Percentiles rank a stretch among this genome's conserved stretches.
These are phyloP conservation scores for Fabriciana adippe DNA, from an alignment of 2,888 invertebrate genomes.

Conservation along the genomic window DNA sequence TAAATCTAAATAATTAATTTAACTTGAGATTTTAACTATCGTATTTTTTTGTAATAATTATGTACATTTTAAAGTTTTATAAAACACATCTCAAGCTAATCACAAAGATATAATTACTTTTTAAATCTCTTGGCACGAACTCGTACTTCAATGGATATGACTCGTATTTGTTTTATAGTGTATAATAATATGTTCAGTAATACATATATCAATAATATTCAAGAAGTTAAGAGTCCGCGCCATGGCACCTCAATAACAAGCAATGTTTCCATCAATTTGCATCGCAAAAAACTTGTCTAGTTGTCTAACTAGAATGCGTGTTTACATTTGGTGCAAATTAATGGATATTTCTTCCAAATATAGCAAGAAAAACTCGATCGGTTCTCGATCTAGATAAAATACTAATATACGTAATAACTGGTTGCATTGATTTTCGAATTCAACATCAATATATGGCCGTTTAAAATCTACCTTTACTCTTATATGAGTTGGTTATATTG, in stretches of 20 bases:
- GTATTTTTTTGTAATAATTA: neutral
- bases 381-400: slow-evolving; percentile 16
- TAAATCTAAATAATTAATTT: neutral
- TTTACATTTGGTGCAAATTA: slow-evolving; percentile 21
- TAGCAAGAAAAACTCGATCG: slow-evolving; percentile 38
- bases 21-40: slow-evolving; percentile 28
- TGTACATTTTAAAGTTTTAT: too few relatives aligned
- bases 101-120: slow-evolving; percentile 18
- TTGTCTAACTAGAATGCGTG: neutral
- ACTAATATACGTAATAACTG: neutral
- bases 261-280: slow-evolving; percentile 33
- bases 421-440: slow-evolving; percentile 4
- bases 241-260: slow-evolving; percentile 26
- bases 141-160: slow-evolving; percentile 14
- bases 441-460: neutral
- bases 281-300: slow-evolving; percentile 8
- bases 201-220: neutral
- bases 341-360: slow-evolving; percentile 29
- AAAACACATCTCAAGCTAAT: slow-evolving; percentile 37
- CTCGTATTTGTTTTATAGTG: slow-evolving; percentile 7
- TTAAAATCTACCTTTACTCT: slow-evolving; percentile 37
- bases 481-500: too few relatives aligned
- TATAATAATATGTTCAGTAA: slow-evolving; percentile 2
- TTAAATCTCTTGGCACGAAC: slow-evolving; percentile 16
- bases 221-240: slow-evolving; percentile 23